phyloP scores from a whole-genome alignment of 1,140 invertebrate genomes.

The Drosophila bocqueti region DNA sequence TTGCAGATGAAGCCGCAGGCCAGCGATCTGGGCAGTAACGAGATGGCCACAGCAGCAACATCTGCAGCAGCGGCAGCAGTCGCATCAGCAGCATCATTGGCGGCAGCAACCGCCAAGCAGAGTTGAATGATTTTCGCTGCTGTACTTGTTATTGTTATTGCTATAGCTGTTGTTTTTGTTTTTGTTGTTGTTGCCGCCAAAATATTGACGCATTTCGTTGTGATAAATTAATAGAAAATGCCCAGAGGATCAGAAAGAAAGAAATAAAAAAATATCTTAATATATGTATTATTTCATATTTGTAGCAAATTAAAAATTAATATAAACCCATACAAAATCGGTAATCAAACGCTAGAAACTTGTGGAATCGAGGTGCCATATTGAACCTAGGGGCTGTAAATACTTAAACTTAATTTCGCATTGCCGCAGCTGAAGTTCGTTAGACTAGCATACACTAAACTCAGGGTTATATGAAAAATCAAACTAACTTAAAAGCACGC shows the following conservation, averaged over 20 bases:
- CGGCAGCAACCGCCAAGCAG: slow-evolving; percentile 54
- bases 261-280: slow-evolving; percentile 28
- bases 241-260: slow-evolving; percentile 43
- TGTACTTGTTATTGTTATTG: slow-evolving; percentile 42
- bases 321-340: slow-evolving; percentile 31
- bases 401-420: slow-evolving; percentile 50
- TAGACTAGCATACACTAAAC: slow-evolving; percentile 72
- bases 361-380: slow-evolving; percentile 67
- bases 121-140: slow-evolving; percentile 58
- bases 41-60: slow-evolving; percentile 38
- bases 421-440: slow-evolving; percentile 50
- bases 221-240: slow-evolving; percentile 74
- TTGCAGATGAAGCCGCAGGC: slow-evolving; percentile 54
- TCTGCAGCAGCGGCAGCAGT: slow-evolving; percentile 18
- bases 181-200: slow-evolving; percentile 62
- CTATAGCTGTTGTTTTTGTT: slow-evolving; percentile 28
- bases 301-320: slow-evolving; percentile 48
- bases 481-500: slow-evolving; percentile 38
- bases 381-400: slow-evolving; percentile 58
- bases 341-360: slow-evolving; percentile 66
- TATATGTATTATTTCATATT: slow-evolving; percentile 52
- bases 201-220: slow-evolving; percentile 79
- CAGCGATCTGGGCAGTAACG: slow-evolving; percentile 55
- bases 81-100: slow-evolving; percentile 25
- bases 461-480: slow-evolving; percentile 65